phyloP scores from a whole-genome alignment of 2,113 vertebrate species.

The Pachycephala philippinensis region DNA sequence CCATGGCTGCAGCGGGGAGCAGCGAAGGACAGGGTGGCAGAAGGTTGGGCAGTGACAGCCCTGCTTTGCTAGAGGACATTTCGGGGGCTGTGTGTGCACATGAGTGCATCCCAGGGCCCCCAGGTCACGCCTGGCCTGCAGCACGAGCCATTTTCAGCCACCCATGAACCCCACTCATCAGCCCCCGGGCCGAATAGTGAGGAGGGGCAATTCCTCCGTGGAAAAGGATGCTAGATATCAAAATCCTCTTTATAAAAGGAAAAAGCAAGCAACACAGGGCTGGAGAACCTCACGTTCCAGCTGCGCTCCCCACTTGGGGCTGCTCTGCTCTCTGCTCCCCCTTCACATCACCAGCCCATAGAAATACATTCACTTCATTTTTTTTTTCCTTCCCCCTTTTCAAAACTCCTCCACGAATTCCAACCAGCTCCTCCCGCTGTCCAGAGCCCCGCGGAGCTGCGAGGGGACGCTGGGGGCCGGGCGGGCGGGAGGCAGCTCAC shows the following conservation, averaged over 20 bases:
- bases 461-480: neutral
- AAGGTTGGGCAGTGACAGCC: neutral
- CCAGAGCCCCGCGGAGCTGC: accelerated
- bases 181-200: accelerated
- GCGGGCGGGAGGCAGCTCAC: constrained; percentile 24
- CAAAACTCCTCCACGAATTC: neutral
- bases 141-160: neutral
- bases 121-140: accelerated
- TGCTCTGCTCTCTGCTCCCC: neutral
- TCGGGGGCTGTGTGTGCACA: too few species aligned
- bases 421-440: neutral
- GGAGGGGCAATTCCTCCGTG: neutral
- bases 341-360: neutral
- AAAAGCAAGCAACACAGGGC: accelerated
- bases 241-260: constrained; percentile 43
- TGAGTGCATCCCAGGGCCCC: neutral
- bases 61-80: neutral
- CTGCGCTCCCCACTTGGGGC: neutral
- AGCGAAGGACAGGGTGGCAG: neutral
- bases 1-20: neutral
- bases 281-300: neutral
- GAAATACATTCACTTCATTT: neutral
- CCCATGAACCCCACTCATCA: neutral
- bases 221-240: constrained; percentile 35
- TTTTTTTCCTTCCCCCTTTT: neutral